Evolutionary conservation across 2,888 invertebrate species (phyloP).

Genomic region (Diaphora mendica): DNA sequence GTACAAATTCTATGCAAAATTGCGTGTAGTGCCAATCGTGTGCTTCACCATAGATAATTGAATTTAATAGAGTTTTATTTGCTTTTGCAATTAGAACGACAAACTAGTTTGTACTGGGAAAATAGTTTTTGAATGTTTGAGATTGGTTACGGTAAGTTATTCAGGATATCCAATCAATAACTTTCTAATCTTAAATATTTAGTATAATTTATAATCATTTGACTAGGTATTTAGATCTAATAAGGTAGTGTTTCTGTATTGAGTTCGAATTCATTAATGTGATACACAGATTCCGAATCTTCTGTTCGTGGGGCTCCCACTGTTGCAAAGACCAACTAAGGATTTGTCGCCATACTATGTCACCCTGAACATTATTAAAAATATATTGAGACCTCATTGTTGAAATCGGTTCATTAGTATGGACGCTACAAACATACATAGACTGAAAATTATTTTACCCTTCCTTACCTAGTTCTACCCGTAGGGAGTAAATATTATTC

Average conservation of each 20-base stretch:
- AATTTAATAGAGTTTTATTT: constrained; percentile 16
- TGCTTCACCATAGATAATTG: constrained; percentile 17
- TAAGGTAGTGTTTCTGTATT: too few species aligned
- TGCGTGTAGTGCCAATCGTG: constrained; percentile 27
- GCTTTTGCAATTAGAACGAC: constrained; percentile 10
- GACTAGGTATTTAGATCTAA: neutral
- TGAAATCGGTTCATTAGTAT: too few species aligned
- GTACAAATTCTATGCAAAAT: constrained; percentile 32
- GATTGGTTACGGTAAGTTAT: constrained; percentile 5
- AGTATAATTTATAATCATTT: neutral
- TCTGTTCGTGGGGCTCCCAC: too few species aligned
- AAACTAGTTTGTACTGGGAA: constrained; percentile 11
- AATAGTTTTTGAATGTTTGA: neutral
- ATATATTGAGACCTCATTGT: too few species aligned
- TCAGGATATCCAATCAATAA: neutral
- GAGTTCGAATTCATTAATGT: too few species aligned
- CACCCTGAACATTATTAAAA: too few species aligned
- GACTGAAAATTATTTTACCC: too few species aligned
- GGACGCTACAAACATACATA: too few species aligned
- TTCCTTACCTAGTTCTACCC: too few species aligned
- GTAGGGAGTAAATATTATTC: constrained; percentile 1
- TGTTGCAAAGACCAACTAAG: too few species aligned
- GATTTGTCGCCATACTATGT: too few species aligned
- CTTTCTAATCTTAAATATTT: neutral
- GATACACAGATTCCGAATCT: too few species aligned